phyloP scores from a whole-genome alignment of 2,113 vertebrate species.

The Callipepla californica region DNA sequence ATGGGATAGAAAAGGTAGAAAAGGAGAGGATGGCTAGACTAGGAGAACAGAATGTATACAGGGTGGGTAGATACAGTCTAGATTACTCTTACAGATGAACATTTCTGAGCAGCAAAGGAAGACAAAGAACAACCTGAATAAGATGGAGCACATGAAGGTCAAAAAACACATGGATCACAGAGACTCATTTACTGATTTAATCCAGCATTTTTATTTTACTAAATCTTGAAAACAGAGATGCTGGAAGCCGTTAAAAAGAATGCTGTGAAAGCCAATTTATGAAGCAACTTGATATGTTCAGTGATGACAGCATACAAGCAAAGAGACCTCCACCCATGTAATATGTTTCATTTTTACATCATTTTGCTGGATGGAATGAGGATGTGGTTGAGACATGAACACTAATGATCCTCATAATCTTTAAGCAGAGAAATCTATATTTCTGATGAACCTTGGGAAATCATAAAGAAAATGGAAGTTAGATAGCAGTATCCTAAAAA shows the following conservation, averaged over 20 bases:
- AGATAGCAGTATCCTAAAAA: not conserved
- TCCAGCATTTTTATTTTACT: conserved; percentile 3
- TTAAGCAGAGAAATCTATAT: not conserved
- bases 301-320: conserved; percentile 4
- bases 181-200: not conserved
- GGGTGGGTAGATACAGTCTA: not conserved
- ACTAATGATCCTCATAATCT: not conserved
- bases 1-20: not conserved
- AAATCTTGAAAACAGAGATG: not conserved
- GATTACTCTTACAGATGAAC: not conserved
- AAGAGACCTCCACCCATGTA: conserved; percentile 30
- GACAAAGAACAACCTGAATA: not conserved
- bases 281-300: conserved; percentile 29
- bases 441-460: not conserved
- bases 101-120: not conserved
- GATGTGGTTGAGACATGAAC: not conserved
- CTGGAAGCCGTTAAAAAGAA: conserved; percentile 47
- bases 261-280: conserved; percentile 19
- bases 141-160: not conserved
- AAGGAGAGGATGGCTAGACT: not conserved
- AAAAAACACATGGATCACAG: not conserved
- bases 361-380: not conserved
- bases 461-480: not conserved
- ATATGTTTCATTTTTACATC: not conserved
- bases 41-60: not conserved